These are phyloP conservation scores for Gari tellinella DNA, from an alignment of 2,888 invertebrate genomes.

Conservation along the genomic window DNA sequence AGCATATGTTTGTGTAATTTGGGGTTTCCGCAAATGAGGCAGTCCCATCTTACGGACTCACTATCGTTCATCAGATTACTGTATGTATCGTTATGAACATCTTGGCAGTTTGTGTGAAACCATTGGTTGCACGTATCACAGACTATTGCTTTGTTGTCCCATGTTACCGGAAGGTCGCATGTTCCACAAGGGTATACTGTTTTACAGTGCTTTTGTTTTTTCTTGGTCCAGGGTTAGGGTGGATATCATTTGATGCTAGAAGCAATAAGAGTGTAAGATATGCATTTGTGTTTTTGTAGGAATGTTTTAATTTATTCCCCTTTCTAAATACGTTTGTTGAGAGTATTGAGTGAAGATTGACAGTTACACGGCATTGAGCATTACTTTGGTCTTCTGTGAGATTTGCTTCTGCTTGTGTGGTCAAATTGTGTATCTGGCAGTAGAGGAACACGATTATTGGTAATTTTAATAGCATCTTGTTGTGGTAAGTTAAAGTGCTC, in stretches of 20 bases:
- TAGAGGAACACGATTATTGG: no score
- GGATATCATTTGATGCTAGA: constrained; percentile 1
- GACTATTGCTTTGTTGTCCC: constrained; percentile 5
- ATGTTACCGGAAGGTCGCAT: constrained; percentile 9
- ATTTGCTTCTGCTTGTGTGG: no score
- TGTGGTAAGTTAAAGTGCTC: no score
- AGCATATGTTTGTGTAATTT: constrained; percentile 13
- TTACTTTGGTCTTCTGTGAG: no score
- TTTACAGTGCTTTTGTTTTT: background rate
- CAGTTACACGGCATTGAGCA: no score
- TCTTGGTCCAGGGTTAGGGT: constrained; percentile 5
- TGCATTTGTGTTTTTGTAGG: no score
- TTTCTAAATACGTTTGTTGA: no score
- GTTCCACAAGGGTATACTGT: constrained; percentile 7
- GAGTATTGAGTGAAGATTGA: no score
- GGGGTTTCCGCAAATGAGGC: constrained; percentile 6
- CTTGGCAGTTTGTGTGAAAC: constrained; percentile 5
- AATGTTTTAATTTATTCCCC: no score
- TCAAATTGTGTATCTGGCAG: no score
- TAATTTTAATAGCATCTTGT: no score
- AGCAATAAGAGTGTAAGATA: no score
- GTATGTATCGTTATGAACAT: background rate
- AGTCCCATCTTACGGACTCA: background rate
- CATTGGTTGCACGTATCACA: constrained; percentile 5
- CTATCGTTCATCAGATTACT: background rate